Percentiles rank a stretch among this genome's conserved stretches.
Conservation (phyloP, 2,113 vertebrate species). For the Ploceus nigricollis region DNA sequence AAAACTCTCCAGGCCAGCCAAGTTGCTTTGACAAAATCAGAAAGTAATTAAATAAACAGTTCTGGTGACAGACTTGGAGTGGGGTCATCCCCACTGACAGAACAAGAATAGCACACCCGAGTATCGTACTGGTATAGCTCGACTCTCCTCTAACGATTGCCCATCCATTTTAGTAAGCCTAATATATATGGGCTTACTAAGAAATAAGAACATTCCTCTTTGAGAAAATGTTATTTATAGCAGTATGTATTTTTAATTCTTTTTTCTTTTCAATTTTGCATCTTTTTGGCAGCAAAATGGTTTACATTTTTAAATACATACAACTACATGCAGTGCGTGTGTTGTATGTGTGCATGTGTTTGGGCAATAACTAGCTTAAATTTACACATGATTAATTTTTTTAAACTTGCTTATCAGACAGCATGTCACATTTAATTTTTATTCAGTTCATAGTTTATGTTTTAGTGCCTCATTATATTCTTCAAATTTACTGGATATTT, state of each 20-base stretch:
- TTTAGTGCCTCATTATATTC: slow-evolving; percentile 29
- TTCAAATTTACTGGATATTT: slow-evolving; percentile 13
- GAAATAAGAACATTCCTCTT: neutral
- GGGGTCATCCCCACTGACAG: neutral
- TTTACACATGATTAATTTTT: neutral
- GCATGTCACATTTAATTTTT: slow-evolving; percentile 1
- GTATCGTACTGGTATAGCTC: neutral
- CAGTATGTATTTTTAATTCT: neutral
- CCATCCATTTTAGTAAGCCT: fast-evolving
- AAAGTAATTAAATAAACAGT: neutral
- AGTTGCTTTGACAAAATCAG: neutral
- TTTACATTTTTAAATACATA: neutral
- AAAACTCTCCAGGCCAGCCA: neutral
- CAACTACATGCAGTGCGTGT: neutral
- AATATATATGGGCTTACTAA: neutral
- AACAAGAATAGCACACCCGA: neutral
- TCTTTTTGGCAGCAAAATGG: neutral
- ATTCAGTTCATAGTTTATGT: slow-evolving; percentile 25
- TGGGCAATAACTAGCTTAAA: neutral
- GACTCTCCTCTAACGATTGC: neutral
- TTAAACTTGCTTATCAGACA: neutral
- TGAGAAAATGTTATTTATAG: neutral
- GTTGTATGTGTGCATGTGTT: neutral
- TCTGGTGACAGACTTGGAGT: neutral
- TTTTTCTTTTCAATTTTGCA: neutral